These are phyloP conservation scores for Engraulis encrasicolus DNA, from an alignment of 2,113 vertebrate species.

Conservation along the genomic window DNA sequence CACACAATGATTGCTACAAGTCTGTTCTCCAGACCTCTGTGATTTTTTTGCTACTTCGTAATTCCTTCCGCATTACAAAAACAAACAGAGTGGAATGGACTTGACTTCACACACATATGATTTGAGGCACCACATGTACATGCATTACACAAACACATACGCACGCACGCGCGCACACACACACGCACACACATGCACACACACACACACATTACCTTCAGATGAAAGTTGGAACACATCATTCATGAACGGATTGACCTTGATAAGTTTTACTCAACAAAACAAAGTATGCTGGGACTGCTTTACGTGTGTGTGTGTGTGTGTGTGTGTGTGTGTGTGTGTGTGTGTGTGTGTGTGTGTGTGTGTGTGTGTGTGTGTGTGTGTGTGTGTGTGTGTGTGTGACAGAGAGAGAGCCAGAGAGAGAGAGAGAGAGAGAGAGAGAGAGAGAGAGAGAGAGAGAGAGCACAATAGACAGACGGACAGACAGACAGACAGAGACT, in stretches of 20 bases:
- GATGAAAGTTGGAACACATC: too few species aligned
- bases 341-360: neutral
- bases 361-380: too few species aligned
- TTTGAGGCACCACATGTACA: neutral
- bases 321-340: neutral
- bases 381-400: too few species aligned
- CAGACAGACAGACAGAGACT: too few species aligned
- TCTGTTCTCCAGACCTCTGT: neutral
- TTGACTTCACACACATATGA: neutral
- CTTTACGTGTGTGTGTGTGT: neutral
- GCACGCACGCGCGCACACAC: neutral
- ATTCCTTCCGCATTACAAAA: slow-evolving; percentile 39
- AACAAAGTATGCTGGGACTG: neutral
- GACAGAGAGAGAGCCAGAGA: too few species aligned
- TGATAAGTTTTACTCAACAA: neutral
- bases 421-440: too few species aligned
- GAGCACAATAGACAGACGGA: too few species aligned
- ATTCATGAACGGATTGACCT: neutral
- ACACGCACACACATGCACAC: neutral
- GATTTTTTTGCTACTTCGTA: neutral
- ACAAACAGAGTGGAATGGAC: too few species aligned
- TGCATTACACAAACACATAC: neutral
- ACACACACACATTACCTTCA: too few species aligned
- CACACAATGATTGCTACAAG: neutral
- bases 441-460: too few species aligned